Evolutionary conservation across 2,888 invertebrate species (phyloP), one percentile per base, ranked within the genome.

Genomic region (Heliconius aoede): DNA sequence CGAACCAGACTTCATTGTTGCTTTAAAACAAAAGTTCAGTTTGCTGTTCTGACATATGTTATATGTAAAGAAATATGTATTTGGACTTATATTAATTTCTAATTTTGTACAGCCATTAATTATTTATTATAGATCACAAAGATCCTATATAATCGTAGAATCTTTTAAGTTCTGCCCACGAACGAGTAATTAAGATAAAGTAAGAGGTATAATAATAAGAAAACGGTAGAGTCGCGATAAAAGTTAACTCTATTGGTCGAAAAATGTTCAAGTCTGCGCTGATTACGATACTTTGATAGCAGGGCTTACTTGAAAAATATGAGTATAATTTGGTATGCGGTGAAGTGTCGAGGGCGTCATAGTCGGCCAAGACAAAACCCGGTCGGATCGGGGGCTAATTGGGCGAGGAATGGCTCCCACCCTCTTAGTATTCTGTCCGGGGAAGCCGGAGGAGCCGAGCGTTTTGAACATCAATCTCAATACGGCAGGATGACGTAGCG

Each of bases 381-480:
- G 82, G 78, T 82, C 82, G 90, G 90, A 91, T 90, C 87, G 88
- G 83, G 82, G 85, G 86, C 90, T 94, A 94, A 94, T 94, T 94
- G 91, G 90, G 90, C 90, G 89, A 91, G 87, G 91, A 92, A 92
- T 90, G 89, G 91, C 84, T 86, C 86, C 82, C 84, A 86, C 84
- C 87, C 88, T 87, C 87, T 93, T 94, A 92, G 93, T 94, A 94
- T 94, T 93, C 94, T 86, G 89, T 83, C 83, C 86, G 87, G 83
- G 85, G 84, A 85, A 83, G 86, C 83, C 84, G 86, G 86, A 85
- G 84, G 84, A 86, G 82, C 84, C 83, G 83, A 86, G 86, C 89
- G 90, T 87, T 87, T 83, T 84, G 85, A 88, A 90, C 93, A 94
- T 94, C 94, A 94, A 94, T 94, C 93, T 94, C 93, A 94, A 93